Percentiles rank a stretch among this genome's conserved stretches.
Evolutionary conservation across 2,888 invertebrate genomes (phyloP).

Genomic region (Bombylius major): DNA sequence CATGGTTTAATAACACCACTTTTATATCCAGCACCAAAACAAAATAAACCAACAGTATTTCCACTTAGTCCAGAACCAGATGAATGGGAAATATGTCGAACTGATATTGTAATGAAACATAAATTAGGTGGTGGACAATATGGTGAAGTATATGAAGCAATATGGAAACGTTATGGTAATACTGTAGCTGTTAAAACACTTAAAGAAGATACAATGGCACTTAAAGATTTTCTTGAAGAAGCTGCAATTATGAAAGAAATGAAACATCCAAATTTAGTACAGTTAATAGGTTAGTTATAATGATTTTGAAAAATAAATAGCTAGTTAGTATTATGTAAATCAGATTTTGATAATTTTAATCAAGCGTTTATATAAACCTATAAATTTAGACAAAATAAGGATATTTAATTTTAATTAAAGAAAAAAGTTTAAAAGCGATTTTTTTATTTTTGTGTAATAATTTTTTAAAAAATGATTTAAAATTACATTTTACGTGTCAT

Average conservation of each 20-base stretch:
- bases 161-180: conserved; percentile 90
- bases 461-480: too few relatives aligned
- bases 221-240: conserved; percentile 97
- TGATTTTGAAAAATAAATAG: not conserved
- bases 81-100: conserved; percentile 96
- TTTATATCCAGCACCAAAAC: conserved; percentile 94
- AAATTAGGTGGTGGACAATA: conserved; percentile 90
- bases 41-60: conserved; percentile 90
- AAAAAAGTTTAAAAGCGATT: too few relatives aligned
- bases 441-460: too few relatives aligned
- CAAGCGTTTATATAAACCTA: too few relatives aligned
- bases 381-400: too few relatives aligned
- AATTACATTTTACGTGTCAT: too few relatives aligned
- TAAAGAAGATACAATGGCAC: conserved; percentile 98
- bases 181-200: conserved; percentile 98
- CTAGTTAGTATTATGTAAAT: too few relatives aligned
- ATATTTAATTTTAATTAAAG: too few relatives aligned
- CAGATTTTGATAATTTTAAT: too few relatives aligned
- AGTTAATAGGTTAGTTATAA: conserved; percentile 51
- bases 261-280: conserved; percentile 97
- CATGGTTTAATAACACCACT: conserved; percentile 96
- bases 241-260: conserved; percentile 99
- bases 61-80: conserved; percentile 87
- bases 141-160: conserved; percentile 94
- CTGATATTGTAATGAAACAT: conserved; percentile 97